Evolutionary conservation across 2,797 vertebrate species (phyloP).

Genomic region (Hybognathus amarus): DNA sequence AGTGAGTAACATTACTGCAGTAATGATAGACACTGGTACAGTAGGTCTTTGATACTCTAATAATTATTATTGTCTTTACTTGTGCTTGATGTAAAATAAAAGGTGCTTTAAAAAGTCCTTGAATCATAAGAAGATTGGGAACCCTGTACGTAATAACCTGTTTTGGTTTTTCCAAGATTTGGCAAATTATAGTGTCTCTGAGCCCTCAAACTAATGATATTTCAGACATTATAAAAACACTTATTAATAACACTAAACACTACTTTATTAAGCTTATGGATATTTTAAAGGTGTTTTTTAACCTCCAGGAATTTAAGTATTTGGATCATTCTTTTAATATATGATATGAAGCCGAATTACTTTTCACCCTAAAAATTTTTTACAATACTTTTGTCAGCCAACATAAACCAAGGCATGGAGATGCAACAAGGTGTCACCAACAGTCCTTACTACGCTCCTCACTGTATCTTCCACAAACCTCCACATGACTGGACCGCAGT

Average conservation of each 20-base stretch:
- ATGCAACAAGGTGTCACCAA: constrained; percentile 63
- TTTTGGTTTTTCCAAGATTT: not conserved
- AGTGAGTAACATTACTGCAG: not conserved
- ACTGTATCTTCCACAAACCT: constrained; percentile 69
- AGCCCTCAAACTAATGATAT: too few relatives aligned
- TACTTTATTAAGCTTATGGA: not conserved
- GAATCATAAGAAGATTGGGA: not conserved
- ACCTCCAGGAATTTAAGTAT: too few relatives aligned
- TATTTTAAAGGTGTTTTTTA: not conserved
- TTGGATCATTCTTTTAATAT: not conserved
- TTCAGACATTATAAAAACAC: too few relatives aligned
- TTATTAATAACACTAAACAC: not conserved
- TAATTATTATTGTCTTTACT: too few relatives aligned
- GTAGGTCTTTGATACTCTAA: too few relatives aligned
- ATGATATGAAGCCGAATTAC: not conserved
- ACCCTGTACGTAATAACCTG: not conserved
- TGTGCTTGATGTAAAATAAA: not conserved
- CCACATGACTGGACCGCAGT: constrained; percentile 71
- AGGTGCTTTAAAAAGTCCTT: not conserved
- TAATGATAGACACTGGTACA: too few relatives aligned
- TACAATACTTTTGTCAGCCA: constrained; percentile 35
- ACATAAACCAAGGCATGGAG: constrained; percentile 65
- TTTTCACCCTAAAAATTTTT: not conserved
- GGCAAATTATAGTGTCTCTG: not conserved
- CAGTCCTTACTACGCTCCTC: constrained; percentile 63